phyloP scores from a whole-genome alignment of 1,140 invertebrate species.

The Drosophila pseudoobscura region DNA sequence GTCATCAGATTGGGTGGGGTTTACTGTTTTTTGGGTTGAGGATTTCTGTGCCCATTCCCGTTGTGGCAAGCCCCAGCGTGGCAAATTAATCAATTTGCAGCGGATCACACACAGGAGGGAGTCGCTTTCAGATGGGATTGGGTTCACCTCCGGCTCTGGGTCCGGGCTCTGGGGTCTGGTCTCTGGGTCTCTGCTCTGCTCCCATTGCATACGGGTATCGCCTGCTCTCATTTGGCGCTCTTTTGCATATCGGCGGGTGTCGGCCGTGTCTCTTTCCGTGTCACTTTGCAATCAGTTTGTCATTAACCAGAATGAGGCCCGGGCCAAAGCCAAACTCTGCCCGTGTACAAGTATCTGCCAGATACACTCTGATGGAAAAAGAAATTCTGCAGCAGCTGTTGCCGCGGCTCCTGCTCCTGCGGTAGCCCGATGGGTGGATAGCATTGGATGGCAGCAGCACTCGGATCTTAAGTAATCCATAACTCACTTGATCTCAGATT shows the following conservation, averaged over 20 bases:
- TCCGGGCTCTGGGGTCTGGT: neutral
- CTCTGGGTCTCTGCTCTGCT: slow-evolving; percentile 15
- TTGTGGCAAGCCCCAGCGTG: slow-evolving; percentile 52
- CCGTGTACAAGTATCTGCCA: slow-evolving; percentile 5
- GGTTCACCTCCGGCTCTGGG: slow-evolving; percentile 24
- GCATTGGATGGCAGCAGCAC: slow-evolving; percentile 2
- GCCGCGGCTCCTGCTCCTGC: slow-evolving; percentile 10
- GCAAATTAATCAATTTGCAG: slow-evolving; percentile 74
- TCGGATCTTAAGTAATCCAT: slow-evolving; percentile 27
- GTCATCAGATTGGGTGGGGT: slow-evolving; percentile 56
- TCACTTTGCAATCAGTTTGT: slow-evolving; percentile 58
- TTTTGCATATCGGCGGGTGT: slow-evolving; percentile 26
- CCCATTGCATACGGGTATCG: slow-evolving; percentile 20
- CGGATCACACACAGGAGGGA: slow-evolving; percentile 17
- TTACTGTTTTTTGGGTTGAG: slow-evolving; percentile 20
- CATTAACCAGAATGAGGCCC: slow-evolving; percentile 40
- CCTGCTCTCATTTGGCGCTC: slow-evolving; percentile 22
- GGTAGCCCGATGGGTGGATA: slow-evolving; percentile 43
- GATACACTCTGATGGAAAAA: slow-evolving; percentile 27
- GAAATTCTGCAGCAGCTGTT: slow-evolving; percentile 38
- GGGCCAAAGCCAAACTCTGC: slow-evolving; percentile 2
- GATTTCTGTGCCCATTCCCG: slow-evolving; percentile 54
- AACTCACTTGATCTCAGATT: slow-evolving; percentile 18
- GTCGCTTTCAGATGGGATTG: slow-evolving; percentile 1
- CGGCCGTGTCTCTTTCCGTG: slow-evolving; percentile 32